A percentile compares a stretch with the other conserved stretches of the same genome.
These are phyloP conservation scores for Lamellibrachia columna DNA, from an alignment of 2,888 invertebrate species.

Conservation along the genomic window DNA sequence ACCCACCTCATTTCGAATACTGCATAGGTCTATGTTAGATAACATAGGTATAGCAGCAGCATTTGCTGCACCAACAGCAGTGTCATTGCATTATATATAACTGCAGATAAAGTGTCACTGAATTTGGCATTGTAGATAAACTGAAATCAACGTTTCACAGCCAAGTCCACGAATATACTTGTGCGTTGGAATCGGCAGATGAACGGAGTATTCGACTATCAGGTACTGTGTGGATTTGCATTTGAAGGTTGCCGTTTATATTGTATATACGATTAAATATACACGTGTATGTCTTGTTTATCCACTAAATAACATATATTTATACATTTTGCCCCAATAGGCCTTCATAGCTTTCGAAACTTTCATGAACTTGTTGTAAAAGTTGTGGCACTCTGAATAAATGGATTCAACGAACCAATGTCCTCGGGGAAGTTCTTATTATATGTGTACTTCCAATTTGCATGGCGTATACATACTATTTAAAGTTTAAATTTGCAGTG, in stretches of 20 bases:
- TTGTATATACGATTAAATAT: neutral
- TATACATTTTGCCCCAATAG: neutral
- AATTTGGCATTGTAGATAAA: conserved; percentile 22
- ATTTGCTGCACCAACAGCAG: neutral
- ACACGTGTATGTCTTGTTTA: neutral
- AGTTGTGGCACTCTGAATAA: neutral
- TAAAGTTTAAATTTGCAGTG: too few relatives aligned
- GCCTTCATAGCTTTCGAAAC: neutral
- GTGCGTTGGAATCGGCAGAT: conserved; percentile 8
- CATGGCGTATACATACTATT: too few relatives aligned
- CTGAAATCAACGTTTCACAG: conserved; percentile 28
- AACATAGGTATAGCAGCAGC: too few relatives aligned
- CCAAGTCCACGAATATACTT: conserved; percentile 31
- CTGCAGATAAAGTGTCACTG: neutral
- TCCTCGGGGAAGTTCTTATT: neutral
- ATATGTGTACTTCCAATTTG: too few relatives aligned
- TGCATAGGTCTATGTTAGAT: too few relatives aligned
- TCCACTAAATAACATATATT: neutral
- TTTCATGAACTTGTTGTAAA: too few relatives aligned
- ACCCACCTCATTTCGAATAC: too few relatives aligned
- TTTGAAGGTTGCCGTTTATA: neutral
- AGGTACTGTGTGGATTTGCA: neutral
- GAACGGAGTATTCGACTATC: neutral
- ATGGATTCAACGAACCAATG: neutral
- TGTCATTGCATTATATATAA: neutral